phyloP scores from a whole-genome alignment of 2,797 vertebrate species.

The Hapalemur alaotrensis region DNA sequence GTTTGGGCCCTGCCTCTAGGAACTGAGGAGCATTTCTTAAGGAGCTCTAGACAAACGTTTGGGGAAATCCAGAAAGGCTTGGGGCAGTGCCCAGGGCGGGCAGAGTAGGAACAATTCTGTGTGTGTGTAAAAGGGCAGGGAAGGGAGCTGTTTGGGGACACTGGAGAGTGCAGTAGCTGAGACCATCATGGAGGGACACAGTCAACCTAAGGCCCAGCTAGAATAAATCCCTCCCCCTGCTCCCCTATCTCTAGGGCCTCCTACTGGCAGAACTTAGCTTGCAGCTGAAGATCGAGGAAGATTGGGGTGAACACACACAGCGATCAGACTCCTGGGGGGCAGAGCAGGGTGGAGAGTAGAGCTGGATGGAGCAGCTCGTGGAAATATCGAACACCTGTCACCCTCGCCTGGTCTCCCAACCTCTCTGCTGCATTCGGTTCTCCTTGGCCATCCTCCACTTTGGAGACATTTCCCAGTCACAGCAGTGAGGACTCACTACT shows the following conservation, averaged over 20 bases:
- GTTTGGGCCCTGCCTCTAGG: neutral
- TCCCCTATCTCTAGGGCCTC: neutral
- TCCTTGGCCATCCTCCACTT: neutral
- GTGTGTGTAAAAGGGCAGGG: neutral
- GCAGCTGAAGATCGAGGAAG: neutral
- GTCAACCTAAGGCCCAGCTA: neutral
- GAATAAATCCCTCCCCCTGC: neutral
- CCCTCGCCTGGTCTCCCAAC: neutral
- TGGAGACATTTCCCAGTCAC: neutral
- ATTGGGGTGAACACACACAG: neutral
- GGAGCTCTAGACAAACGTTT: neutral
- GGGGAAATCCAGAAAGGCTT: neutral
- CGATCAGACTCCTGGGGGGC: neutral
- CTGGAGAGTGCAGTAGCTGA: neutral
- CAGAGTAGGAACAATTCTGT: neutral
- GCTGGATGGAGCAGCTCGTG: neutral
- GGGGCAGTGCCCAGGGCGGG: neutral
- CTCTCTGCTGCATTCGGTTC: neutral
- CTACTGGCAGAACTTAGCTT: neutral
- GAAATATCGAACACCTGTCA: neutral
- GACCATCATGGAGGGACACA: neutral
- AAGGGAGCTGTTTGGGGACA: too few relatives aligned
- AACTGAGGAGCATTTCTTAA: accelerated
- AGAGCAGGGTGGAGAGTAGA: too few relatives aligned
- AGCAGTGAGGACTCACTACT: neutral